Evolutionary conservation across 2,888 invertebrate genomes (phyloP).

Genomic region (Alloscopus bannaensis): DNA sequence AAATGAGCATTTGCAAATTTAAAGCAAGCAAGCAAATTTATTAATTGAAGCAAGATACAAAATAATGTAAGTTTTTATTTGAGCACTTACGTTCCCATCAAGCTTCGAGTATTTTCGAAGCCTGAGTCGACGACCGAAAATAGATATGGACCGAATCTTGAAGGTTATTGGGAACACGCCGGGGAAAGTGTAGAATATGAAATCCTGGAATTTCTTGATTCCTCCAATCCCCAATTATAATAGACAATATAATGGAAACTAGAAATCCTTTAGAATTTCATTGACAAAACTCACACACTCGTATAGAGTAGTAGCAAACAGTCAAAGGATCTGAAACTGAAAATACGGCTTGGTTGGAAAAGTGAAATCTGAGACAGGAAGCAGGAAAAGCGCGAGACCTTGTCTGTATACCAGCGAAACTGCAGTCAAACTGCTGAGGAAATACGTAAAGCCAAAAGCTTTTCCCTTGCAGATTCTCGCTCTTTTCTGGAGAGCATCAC

Average conservation of each 20-base stretch:
- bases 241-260: background rate
- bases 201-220: background rate
- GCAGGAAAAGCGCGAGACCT: conserved; percentile 10
- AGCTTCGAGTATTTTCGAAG: conserved; percentile 73
- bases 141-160: conserved; percentile 73
- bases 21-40: background rate
- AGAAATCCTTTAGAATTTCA: too few species aligned
- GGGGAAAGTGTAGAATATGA: too few species aligned
- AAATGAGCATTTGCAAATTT: background rate
- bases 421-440: conserved; percentile 38
- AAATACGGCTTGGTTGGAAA: too few species aligned
- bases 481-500: conserved; percentile 3
- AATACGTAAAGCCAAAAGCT: conserved; percentile 22
- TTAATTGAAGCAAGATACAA: background rate
- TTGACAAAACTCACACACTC: too few species aligned
- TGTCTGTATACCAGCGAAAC: conserved; percentile 33
- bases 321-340: too few species aligned
- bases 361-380: too few species aligned
- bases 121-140: conserved; percentile 73
- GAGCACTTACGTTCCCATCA: conserved; percentile 73
- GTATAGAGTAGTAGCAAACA: too few species aligned
- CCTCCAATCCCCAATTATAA: background rate
- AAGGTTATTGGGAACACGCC: too few species aligned
- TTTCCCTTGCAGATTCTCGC: conserved; percentile 35
- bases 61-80: too few species aligned